Conservation (phyloP, 2,113 vertebrate species). For the Triplophysa rosa region DNA sequence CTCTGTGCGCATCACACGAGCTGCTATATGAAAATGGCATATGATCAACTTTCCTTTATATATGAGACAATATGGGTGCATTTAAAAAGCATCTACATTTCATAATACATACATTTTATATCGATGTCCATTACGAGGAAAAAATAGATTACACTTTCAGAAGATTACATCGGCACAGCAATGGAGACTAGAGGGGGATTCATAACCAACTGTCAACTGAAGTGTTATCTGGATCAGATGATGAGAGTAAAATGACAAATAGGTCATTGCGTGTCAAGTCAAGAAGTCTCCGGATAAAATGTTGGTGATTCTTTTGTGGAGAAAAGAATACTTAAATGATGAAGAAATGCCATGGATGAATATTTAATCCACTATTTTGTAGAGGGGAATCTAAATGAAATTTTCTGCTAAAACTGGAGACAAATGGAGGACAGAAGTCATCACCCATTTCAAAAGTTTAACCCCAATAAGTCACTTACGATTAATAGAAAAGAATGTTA, state of each 20-base stretch:
- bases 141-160: not conserved
- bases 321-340: no score
- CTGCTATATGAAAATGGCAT: conserved; percentile 9
- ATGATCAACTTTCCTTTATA: not conserved
- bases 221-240: not conserved
- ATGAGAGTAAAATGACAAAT: conserved; percentile 6
- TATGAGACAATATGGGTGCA: not conserved
- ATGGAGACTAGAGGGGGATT: conserved; percentile 8
- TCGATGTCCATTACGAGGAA: not conserved
- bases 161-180: not conserved
- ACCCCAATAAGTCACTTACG: conserved; percentile 8
- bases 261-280: no score
- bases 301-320: no score
- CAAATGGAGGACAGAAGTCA: not conserved
- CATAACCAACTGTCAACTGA: conserved; percentile 10
- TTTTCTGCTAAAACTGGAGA: no score
- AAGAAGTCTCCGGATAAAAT: no score
- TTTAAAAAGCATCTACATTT: not conserved
- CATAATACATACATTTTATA: not conserved
- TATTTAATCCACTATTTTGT: no score
- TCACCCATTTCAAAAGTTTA: conserved; percentile 6
- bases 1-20: conserved; percentile 50
- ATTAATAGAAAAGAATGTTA: not conserved
- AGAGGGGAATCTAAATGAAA: no score
- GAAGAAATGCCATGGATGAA: no score